Conservation (phyloP, 92 coral and sea anemone genomes). For the Zoanthus sansibaricus region DNA sequence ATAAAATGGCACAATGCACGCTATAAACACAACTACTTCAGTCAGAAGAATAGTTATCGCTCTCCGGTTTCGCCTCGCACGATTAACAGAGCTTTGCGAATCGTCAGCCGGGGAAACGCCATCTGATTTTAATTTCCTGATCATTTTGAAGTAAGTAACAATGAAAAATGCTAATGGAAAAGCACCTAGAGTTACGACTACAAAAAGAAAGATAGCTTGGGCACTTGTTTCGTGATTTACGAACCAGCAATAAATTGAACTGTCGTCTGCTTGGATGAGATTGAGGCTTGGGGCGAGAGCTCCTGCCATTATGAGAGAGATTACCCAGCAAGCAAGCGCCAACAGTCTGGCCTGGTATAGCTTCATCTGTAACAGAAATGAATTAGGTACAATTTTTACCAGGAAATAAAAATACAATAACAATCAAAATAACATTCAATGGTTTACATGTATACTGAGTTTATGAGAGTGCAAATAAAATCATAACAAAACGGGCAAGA, state of each 20-base stretch:
- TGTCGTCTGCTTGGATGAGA: slow-evolving; percentile 1
- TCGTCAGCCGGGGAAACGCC: slow-evolving; percentile 57
- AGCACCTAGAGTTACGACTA: slow-evolving; percentile 38
- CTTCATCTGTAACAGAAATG: slow-evolving; percentile 9
- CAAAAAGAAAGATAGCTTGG: slow-evolving; percentile 9
- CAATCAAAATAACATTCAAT: no score
- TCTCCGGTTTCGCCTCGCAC: slow-evolving; percentile 69
- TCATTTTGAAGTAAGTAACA: slow-evolving; percentile 61
- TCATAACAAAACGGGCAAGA: no score
- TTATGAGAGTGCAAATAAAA: no score
- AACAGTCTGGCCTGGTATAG: slow-evolving; percentile 1
- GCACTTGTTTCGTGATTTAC: slow-evolving; percentile 14
- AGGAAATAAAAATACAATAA: no score
- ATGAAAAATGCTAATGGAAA: slow-evolving; percentile 68
- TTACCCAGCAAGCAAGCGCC: slow-evolving; percentile 23
- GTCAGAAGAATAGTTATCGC: slow-evolving; percentile 74
- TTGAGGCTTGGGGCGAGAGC: neutral
- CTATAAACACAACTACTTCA: slow-evolving; percentile 62
- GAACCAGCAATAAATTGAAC: slow-evolving; percentile 44
- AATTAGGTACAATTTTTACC: no score
- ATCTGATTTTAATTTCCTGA: slow-evolving; percentile 71
- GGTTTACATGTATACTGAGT: no score
- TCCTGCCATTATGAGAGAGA: neutral
- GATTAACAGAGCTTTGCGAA: slow-evolving; percentile 69
- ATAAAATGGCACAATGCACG: slow-evolving; percentile 62